Percentiles rank a stretch among this genome's conserved stretches.
These are phyloP conservation scores for Zalophus californianus DNA, from an alignment of 2,797 vertebrate species.

Conservation along the genomic window DNA sequence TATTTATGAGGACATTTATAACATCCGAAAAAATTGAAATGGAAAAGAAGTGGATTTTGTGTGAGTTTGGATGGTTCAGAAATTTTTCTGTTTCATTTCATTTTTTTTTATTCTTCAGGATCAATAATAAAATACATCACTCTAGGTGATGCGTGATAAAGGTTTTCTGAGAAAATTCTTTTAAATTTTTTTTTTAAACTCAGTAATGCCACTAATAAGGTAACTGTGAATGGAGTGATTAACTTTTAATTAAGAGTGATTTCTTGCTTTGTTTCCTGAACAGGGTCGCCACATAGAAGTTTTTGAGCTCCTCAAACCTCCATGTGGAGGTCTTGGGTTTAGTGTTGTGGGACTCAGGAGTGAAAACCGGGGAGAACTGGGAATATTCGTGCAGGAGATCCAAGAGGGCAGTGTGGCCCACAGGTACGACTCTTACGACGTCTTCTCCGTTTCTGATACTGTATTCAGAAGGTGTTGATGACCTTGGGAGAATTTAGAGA, in stretches of 20 bases:
- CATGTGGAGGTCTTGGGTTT: slow-evolving; percentile 95
- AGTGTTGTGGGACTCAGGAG: slow-evolving; percentile 98
- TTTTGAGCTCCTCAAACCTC: slow-evolving; percentile 94
- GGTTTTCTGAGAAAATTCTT: not conserved
- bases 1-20: slow-evolving; percentile 19
- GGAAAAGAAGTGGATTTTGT: slow-evolving; percentile 9
- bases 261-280: slow-evolving; percentile 63
- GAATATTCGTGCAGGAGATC: slow-evolving; percentile 99
- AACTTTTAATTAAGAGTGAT: not conserved
- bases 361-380: slow-evolving; percentile 96
- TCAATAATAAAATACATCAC: not conserved
- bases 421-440: slow-evolving; percentile 88
- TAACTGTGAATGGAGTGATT: not conserved
- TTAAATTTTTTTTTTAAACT: not conserved
- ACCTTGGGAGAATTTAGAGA: not conserved
- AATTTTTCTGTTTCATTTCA: not conserved
- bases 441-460: not conserved
- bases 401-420: slow-evolving; percentile 96
- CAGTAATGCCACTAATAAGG: not conserved
- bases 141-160: not conserved
- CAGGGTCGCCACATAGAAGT: slow-evolving; percentile 95
- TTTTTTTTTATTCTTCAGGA: not conserved
- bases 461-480: not conserved
- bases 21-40: not conserved
- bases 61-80: not conserved